These are phyloP conservation scores for Leptothorax acervorum DNA, from an alignment of 2,888 invertebrate genomes.

Conservation along the genomic window DNA sequence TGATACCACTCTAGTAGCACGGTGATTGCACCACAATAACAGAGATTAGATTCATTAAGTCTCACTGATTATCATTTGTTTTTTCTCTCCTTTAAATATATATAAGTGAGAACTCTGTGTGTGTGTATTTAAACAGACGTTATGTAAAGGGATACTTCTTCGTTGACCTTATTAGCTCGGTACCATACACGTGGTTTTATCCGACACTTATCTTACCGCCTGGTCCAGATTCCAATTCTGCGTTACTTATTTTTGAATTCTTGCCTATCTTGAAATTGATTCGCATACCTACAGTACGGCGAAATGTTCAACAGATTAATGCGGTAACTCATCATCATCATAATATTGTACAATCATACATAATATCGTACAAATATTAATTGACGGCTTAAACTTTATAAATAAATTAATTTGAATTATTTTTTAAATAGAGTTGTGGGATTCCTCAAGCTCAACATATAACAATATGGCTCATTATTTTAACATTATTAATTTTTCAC, in stretches of 20 bases:
- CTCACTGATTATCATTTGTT: not conserved
- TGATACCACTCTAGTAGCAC: slow-evolving; percentile 72
- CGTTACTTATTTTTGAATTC: slow-evolving; percentile 74
- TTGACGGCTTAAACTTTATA: not conserved
- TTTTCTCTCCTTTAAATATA: not conserved
- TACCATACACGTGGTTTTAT: slow-evolving; percentile 79
- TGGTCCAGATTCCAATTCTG: slow-evolving; percentile 68
- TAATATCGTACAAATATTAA: not conserved
- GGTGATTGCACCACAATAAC: slow-evolving; percentile 66
- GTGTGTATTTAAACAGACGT: slow-evolving; percentile 75
- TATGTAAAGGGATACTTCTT: slow-evolving; percentile 81
- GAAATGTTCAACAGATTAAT: slow-evolving; percentile 73
- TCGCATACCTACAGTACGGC: slow-evolving; percentile 75
- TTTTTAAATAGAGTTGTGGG: slow-evolving; percentile 69
- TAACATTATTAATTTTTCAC: slow-evolving; percentile 78
- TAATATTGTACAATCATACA: not conserved
- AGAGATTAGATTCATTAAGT: not conserved
- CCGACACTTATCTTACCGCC: slow-evolving; percentile 61
- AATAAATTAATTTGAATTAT: slow-evolving; percentile 23
- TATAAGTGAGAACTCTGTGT: not conserved
- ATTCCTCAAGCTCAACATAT: slow-evolving; percentile 70
- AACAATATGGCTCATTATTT: slow-evolving; percentile 74
- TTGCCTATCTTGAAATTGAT: slow-evolving; percentile 77
- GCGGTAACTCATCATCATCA: slow-evolving; percentile 65
- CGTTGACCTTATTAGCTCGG: slow-evolving; percentile 81